Base-by-base conservation (phyloP, 2,888 invertebrate genomes). In the Pogonocherus hispidulus region DNA sequence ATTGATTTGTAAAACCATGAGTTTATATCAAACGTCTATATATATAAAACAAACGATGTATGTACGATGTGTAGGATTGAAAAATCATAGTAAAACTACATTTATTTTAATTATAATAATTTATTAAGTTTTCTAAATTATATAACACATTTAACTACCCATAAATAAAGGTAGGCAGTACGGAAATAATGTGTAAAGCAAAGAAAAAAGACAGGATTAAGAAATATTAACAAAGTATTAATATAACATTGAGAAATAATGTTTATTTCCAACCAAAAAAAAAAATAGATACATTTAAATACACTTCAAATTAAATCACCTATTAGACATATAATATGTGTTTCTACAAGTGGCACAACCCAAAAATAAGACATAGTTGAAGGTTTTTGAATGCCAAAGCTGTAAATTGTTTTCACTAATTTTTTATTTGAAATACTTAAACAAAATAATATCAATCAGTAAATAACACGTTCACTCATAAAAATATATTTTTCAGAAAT, bases 51-150 rank as follows among this genome's bases (percentile, higher is more conserved):
- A n/a, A n/a, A n/a, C n/a, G n/a, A n/a, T n/a, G n/a, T n/a, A n/a
- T n/a, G n/a, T n/a, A n/a, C n/a, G n/a, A n/a, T n/a, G n/a, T n/a
- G n/a, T n/a, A n/a, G n/a, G n/a, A n/a, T n/a, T n/a, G n/a, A n/a
- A n/a, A n/a, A n/a, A n/a, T n/a, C n/a, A n/a, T n/a, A n/a, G n/a
- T n/a, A 27, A 27, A 27, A 27, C 27, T 27, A 27, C 27, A 27
- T 23, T 6, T 5, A 59, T 35, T 46, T 54, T 41, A 65, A 44
- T 64, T 35, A 49, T 60, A 82, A 83, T 83, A 83, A 83, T 83
- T 83, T 83, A 83, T 83, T 83, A 82, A 80, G 81, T 82, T 80
- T 82, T 79, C 76, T 76, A 79, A 80, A 79, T 81, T 80, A 79
- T 79, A 79, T 81, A 83, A 83, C 82, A 83, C 82, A 82, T 79